Evolutionary conservation across 2,888 invertebrate genomes (phyloP).

Genomic region (Lycocerus yunnanus): DNA sequence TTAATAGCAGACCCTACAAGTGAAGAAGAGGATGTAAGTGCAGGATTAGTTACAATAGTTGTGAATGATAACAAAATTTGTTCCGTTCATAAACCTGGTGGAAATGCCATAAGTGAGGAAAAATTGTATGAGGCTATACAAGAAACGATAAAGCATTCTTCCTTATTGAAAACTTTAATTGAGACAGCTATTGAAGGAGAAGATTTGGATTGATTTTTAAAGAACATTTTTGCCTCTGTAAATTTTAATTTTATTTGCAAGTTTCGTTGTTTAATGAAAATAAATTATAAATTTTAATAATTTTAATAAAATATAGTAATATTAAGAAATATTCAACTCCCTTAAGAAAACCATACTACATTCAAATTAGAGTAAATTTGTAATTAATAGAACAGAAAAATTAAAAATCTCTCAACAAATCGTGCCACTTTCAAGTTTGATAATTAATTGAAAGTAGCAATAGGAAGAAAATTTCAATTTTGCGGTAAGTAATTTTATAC

Average conservation of each 20-base stretch:
- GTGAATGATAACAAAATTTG: constrained; percentile 65
- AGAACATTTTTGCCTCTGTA: background rate
- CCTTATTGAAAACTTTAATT: constrained; percentile 58
- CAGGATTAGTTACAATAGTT: constrained; percentile 71
- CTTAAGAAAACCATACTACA: too few relatives aligned
- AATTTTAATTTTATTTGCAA: background rate
- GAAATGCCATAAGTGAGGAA: constrained; percentile 63
- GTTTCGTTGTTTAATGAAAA: background rate
- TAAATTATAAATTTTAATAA: background rate
- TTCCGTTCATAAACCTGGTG: constrained; percentile 77
- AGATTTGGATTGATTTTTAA: background rate
- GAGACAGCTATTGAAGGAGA: constrained; percentile 42
- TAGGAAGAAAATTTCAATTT: too few relatives aligned
- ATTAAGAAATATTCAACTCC: too few relatives aligned
- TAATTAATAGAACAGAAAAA: too few relatives aligned
- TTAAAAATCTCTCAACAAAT: too few relatives aligned
- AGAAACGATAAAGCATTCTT: constrained; percentile 64
- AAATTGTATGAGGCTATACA: constrained; percentile 64
- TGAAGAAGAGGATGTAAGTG: constrained; percentile 80
- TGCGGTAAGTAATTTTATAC: too few relatives aligned
- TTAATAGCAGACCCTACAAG: constrained; percentile 76
- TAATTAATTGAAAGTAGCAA: too few relatives aligned
- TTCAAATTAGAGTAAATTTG: too few relatives aligned
- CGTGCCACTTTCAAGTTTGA: too few relatives aligned
- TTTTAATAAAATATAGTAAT: background rate